Percentiles rank a stretch among this genome's conserved stretches.
phyloP scores from a whole-genome alignment of 92 coral and sea anemone genomes.

The Porites evermanni region DNA sequence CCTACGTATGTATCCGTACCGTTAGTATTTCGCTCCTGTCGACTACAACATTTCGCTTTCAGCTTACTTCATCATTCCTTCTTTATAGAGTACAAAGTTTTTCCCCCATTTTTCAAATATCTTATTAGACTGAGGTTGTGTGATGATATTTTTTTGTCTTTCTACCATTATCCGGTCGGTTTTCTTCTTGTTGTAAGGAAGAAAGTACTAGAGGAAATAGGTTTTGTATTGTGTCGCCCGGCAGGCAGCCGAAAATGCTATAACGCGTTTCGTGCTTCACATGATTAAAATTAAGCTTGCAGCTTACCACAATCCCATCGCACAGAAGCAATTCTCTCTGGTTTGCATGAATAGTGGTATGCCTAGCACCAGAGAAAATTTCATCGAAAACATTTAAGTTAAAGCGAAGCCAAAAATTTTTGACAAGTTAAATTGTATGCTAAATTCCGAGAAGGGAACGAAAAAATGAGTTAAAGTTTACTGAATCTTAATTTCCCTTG shows the following conservation, averaged over 20 bases:
- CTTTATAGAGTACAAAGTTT: neutral
- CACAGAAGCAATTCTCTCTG: neutral
- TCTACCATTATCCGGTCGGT: neutral
- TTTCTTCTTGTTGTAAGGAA: neutral
- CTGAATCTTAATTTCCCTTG: neutral
- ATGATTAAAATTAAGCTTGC: too few relatives aligned
- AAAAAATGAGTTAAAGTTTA: neutral
- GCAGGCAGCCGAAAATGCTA: neutral
- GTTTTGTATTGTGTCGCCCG: constrained; percentile 1
- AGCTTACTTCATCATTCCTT: neutral
- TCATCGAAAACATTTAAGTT: neutral
- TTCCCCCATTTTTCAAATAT: neutral
- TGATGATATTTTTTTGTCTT: neutral
- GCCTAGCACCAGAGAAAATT: neutral
- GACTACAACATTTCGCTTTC: neutral
- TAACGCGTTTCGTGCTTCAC: neutral
- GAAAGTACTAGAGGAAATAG: neutral
- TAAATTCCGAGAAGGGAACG: neutral
- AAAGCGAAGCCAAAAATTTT: neutral
- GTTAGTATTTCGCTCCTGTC: neutral
- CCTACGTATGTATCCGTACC: neutral
- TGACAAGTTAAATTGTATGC: neutral
- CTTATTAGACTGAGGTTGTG: neutral
- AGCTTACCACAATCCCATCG: neutral
- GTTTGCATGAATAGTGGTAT: neutral